A percentile compares a stretch with the other conserved stretches of the same genome.
Evolutionary conservation across 2,113 vertebrate genomes (phyloP).

Genomic region (Lampris incognitus): DNA sequence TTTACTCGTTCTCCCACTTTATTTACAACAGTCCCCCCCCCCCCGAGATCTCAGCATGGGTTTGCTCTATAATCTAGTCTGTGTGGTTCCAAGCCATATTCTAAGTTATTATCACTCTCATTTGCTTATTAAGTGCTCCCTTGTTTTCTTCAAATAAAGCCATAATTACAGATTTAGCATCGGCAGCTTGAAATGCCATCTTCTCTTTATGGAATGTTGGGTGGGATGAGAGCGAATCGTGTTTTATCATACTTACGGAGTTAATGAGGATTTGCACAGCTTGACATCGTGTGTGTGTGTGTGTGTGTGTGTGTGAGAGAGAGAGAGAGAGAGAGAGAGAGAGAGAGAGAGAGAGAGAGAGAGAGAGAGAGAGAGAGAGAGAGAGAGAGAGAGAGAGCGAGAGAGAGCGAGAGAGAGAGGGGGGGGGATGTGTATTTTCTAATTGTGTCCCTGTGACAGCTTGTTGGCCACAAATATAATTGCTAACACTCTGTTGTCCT

Average conservation of each 20-base stretch:
- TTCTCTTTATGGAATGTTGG: slow-evolving; percentile 75
- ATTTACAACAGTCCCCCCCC: slow-evolving; percentile 66
- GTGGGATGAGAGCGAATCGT: slow-evolving; percentile 75
- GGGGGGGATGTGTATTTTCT: slow-evolving; percentile 32
- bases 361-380: slow-evolving; percentile 44
- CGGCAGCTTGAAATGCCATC: slow-evolving; percentile 80
- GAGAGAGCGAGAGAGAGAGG: too few species aligned
- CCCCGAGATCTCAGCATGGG: slow-evolving; percentile 64
- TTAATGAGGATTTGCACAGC: slow-evolving; percentile 82
- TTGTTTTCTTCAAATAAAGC: slow-evolving; percentile 87
- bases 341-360: too few species aligned
- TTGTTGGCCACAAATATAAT: slow-evolving; percentile 65
- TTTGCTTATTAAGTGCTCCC: slow-evolving; percentile 84
- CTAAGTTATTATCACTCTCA: slow-evolving; percentile 83
- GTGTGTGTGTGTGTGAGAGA: slow-evolving; percentile 61
- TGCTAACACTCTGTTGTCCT: slow-evolving; percentile 66
- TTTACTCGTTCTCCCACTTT: slow-evolving; percentile 75
- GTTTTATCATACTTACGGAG: slow-evolving; percentile 78
- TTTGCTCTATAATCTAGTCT: slow-evolving; percentile 79
- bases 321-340: slow-evolving; percentile 20
- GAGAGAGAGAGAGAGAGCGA: too few species aligned
- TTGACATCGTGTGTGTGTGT: slow-evolving; percentile 76
- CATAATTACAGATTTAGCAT: slow-evolving; percentile 84
- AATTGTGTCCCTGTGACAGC: slow-evolving; percentile 74
- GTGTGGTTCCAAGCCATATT: slow-evolving; percentile 78